Conservation (phyloP, 1,140 invertebrate genomes). For the Eriocheir sinensis region DNA sequence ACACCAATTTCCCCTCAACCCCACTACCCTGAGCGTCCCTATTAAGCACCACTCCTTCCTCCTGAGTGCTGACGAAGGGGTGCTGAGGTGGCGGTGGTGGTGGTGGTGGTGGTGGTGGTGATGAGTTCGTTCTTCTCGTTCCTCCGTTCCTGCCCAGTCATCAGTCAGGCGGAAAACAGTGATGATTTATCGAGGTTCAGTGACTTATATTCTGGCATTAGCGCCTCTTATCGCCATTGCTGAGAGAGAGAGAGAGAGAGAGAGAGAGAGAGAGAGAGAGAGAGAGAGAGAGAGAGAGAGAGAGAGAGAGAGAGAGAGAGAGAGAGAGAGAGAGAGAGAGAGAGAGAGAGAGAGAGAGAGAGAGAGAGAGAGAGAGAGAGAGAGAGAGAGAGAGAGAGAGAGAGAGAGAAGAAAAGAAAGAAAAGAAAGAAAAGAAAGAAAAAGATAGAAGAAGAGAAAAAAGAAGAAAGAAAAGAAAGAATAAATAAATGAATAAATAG, state of each 20-base stretch:
- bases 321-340: conserved; percentile 33
- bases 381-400: too few relatives aligned
- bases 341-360: neutral
- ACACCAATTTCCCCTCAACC: neutral
- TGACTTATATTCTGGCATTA: neutral
- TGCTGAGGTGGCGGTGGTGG: neutral
- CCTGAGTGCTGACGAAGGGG: neutral
- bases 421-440: neutral
- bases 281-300: conserved; percentile 18
- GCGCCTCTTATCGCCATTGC: neutral
- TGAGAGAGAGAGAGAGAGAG: too few relatives aligned
- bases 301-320: neutral
- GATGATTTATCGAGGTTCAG: neutral
- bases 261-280: conserved; percentile 28
- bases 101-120: too few relatives aligned
- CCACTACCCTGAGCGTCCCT: neutral
- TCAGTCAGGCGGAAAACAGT: neutral
- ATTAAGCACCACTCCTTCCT: neutral
- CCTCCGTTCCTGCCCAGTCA: neutral
- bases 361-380: conserved; percentile 12
- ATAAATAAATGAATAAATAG: neutral
- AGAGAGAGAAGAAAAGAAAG: neutral
- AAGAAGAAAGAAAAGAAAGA: neutral
- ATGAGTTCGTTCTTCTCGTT: neutral
- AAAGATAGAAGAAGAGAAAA: neutral